These are phyloP conservation scores for Acinonyx jubatus DNA, from an alignment of 2,113 vertebrate species.

Conservation along the genomic window DNA sequence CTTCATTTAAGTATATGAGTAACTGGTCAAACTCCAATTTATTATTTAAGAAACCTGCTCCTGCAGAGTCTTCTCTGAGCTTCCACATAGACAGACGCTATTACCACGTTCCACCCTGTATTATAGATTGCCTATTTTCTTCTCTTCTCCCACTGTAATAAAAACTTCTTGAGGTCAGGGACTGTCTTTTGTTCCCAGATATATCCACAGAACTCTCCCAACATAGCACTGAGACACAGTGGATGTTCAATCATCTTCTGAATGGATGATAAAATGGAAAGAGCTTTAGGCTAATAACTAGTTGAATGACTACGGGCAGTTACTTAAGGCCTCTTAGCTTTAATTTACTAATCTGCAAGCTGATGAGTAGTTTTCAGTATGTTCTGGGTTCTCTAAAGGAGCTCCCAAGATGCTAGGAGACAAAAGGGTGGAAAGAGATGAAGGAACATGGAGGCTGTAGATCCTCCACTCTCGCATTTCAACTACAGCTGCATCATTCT, in stretches of 20 bases:
- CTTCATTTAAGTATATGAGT: background rate
- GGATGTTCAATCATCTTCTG: background rate
- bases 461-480: background rate
- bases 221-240: background rate
- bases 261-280: background rate
- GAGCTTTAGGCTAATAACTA: background rate
- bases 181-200: background rate
- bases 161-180: background rate
- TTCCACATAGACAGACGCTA: background rate
- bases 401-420: background rate
- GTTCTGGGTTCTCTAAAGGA: background rate
- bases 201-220: background rate
- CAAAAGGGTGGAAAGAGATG: background rate
- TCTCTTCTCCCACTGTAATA: background rate
- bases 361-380: background rate
- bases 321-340: background rate
- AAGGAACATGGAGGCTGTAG: background rate
- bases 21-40: background rate
- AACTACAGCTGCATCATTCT: background rate
- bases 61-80: background rate
- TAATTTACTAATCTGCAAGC: constrained; percentile 4
- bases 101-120: background rate
- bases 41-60: constrained; percentile 26
- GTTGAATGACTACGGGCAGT: background rate
- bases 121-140: background rate